A percentile compares a stretch with the other conserved stretches of the same genome.
These are phyloP conservation scores for Eospalax fontanierii DNA, from an alignment of 2,797 vertebrate species.

Conservation along the genomic window DNA sequence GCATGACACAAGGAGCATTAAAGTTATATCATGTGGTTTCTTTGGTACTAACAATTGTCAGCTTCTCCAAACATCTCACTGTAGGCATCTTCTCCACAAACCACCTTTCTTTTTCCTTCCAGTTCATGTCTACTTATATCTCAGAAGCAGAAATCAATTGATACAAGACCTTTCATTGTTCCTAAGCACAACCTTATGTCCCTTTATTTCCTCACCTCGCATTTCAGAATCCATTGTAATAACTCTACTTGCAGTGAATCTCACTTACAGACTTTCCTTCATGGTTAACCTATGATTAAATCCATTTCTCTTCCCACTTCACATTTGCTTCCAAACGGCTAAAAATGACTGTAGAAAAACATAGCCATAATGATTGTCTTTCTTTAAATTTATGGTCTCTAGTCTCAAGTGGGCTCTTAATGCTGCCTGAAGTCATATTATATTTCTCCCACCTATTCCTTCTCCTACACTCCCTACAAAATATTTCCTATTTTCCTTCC, in stretches of 20 bases:
- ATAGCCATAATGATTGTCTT: slow-evolving; percentile 44
- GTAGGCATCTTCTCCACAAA: neutral
- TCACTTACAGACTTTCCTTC: slow-evolving; percentile 37
- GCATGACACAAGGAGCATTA: neutral
- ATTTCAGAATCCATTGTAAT: neutral
- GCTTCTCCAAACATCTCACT: neutral
- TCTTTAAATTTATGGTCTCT: slow-evolving; percentile 67
- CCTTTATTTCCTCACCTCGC: neutral
- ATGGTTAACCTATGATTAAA: slow-evolving; percentile 47
- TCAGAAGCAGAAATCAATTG: neutral
- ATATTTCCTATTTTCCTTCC: slow-evolving; percentile 57
- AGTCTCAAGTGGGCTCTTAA: slow-evolving; percentile 67
- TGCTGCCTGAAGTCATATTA: slow-evolving; percentile 62
- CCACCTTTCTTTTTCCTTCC: neutral
- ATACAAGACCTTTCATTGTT: neutral
- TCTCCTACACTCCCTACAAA: slow-evolving; percentile 64
- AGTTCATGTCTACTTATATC: neutral
- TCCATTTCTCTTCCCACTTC: neutral
- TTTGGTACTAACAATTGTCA: neutral
- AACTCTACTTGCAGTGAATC: neutral
- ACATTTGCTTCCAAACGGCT: slow-evolving; percentile 4
- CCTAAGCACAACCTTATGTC: neutral
- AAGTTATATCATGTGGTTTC: neutral
- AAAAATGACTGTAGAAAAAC: slow-evolving; percentile 51
- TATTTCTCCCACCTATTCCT: slow-evolving; percentile 67